phyloP scores from a whole-genome alignment of 2,888 invertebrate species.

The Drosophila peninsularis region DNA sequence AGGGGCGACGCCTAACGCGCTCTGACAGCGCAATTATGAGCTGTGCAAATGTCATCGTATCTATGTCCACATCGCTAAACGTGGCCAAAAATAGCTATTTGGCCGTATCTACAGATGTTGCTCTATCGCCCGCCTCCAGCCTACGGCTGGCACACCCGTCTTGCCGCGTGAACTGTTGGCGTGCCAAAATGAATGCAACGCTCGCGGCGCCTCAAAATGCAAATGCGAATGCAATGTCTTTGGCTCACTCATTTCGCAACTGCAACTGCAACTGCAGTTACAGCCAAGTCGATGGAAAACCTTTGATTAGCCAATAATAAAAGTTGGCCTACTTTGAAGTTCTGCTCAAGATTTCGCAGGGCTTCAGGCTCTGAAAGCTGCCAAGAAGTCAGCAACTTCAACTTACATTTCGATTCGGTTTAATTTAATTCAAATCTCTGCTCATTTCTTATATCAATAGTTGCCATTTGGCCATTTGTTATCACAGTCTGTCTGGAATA shows the following conservation, averaged over 20 bases:
- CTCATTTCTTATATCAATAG: too few species aligned
- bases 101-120: conserved; percentile 14
- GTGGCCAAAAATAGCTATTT: conserved; percentile 14
- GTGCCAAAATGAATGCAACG: conserved; percentile 51
- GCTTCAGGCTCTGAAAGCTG: background rate
- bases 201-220: conserved; percentile 56
- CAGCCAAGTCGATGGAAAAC: conserved; percentile 27
- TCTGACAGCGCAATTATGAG: conserved; percentile 72
- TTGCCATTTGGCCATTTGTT: too few species aligned
- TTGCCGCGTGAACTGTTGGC: conserved; percentile 34
- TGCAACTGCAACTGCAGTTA: conserved; percentile 15
- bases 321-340: conserved; percentile 22
- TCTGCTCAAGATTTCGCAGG: background rate
- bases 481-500: too few species aligned
- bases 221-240: conserved; percentile 56
- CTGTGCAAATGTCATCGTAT: conserved; percentile 53
- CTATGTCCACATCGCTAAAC: conserved; percentile 11
- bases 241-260: conserved; percentile 22
- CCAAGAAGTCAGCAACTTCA: background rate
- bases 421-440: too few species aligned
- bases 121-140: conserved; percentile 16
- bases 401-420: too few species aligned
- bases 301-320: conserved; percentile 41
- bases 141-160: conserved; percentile 44
- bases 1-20: conserved; percentile 60